These are phyloP conservation scores for Dynastes maya DNA, from an alignment of 2,888 invertebrate genomes.

Conservation along the genomic window DNA sequence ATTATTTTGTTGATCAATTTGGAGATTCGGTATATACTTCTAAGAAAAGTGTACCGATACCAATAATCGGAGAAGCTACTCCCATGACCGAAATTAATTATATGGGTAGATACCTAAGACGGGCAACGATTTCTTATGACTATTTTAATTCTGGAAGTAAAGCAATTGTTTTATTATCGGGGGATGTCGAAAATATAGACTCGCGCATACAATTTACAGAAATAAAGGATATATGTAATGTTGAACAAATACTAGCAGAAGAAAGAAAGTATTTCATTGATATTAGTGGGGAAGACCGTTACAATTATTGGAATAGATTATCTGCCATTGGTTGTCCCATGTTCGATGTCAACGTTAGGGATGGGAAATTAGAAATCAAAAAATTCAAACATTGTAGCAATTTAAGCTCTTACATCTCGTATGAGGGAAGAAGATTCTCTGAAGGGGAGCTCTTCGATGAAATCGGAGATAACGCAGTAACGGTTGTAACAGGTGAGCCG, in stretches of 20 bases:
- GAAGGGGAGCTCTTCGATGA: not conserved
- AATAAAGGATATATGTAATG: not conserved
- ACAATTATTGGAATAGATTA: not conserved
- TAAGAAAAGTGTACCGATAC: not conserved
- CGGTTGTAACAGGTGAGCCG: not conserved
- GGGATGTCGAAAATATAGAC: not conserved
- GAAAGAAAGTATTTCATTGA: not conserved
- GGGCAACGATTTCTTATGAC: not conserved
- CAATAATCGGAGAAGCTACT: not conserved
- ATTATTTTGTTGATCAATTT: not conserved
- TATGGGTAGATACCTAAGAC: not conserved
- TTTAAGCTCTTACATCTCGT: not conserved
- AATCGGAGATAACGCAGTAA: not conserved
- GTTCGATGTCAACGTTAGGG: not conserved
- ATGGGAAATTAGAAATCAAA: not conserved
- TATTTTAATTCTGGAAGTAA: not conserved
- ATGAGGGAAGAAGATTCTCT: not conserved
- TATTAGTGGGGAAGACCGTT: not conserved
- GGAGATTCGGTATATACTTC: not conserved
- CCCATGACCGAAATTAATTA: not conserved
- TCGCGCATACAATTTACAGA: not conserved
- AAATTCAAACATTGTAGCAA: not conserved
- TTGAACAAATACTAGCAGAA: not conserved
- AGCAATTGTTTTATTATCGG: not conserved
- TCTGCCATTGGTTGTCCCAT: not conserved